Base-by-base conservation (phyloP, 1,140 invertebrate genomes). In the Cataglyphis hispanica region DNA sequence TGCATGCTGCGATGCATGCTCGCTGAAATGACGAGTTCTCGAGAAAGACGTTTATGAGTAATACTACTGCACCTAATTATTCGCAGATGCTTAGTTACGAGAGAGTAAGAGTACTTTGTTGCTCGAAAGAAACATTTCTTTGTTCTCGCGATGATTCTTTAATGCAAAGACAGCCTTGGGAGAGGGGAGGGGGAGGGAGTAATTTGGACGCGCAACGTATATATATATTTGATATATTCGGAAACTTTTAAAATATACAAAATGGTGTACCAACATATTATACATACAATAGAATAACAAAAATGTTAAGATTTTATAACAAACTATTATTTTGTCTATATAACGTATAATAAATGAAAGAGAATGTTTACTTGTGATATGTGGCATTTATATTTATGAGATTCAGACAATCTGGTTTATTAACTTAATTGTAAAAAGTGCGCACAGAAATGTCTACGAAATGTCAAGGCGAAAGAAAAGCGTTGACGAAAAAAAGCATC, bases 31-130 rank as follows among this genome's bases (percentile, higher is more conserved):
- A 81, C 78, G 50, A 43, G 78, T 31, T 43, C 46, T 16, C 64
- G 22, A 67, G 53, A 31, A 83, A 46, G 76, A 40, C 22, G 58
- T 86, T 72, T 46, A 31, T 31, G 64, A 72, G 7, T 53, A 27
- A 83, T 74, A 66, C 10, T 22, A 16, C 63, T 60, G 27, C 25
- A 43, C 22, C 43, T 84, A 87, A 88, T 88, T 88, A 75, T 87
- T 76, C 70, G 31, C 78, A 87, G 86, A 88, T 88, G 86, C 63
- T 8, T 27, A 34, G 46, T 50, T 6, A 50, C 3, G 16, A 50
- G 34, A 50, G 34, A 43, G n/a, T 40, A 63, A 22, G 31, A 46
- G 53, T 34, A 34, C 11, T 86, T 58, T 56, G 50, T 56, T 22
- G 60, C 8, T 78, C 16, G 25, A 31, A 19, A 56, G 8, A 10